Evolutionary conservation across 2,888 invertebrate genomes (phyloP), one percentile per base, ranked within the genome.

Genomic region (Electrophaes corylata): DNA sequence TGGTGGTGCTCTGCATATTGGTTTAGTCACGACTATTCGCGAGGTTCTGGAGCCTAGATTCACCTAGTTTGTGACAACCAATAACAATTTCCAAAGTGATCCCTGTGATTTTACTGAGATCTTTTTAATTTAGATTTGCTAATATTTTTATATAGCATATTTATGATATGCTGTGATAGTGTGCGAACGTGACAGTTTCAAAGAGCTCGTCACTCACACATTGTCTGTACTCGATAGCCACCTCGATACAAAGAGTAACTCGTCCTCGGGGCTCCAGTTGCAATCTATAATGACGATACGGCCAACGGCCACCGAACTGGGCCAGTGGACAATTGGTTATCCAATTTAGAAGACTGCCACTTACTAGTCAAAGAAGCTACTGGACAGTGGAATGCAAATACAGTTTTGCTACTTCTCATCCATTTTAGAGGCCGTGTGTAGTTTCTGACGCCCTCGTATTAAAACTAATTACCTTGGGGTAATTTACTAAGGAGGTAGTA

Each of bases 301-400:
- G 43, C 39, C 23, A 43, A 37, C 37, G 50, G 37, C 41, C 47
- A 33, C 51, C 4, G 46, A 60, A 51, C 55, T 60, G 55, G 60
- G 55, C 60, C 60, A 56, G 46, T 19, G 47, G 60, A 51, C 60
- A 60, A 60, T 60, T 51, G 60, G 39, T 35, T 48, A 55, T 60
- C 55, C 60, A 60, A 60, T 60, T 60, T 55, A 49, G 50, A 55
- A 55, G 59, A 50, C 40, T 59, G 31, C 18, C 6, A 6, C 35
- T 19, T n/a, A 6, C 26, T 19, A 19, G 52, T 44, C 47, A 52
- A 35, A 33, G 20, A 41, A 31, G 16, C 39, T 37, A 33, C 46
- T 29, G 19, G 43, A 48, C 48, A 31, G 49, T 37, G 39, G 26
- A n/a, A 45, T 49, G 37, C 44, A 45, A 56, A 45, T 4, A 23